Evolutionary conservation across 2,113 vertebrate genomes (phyloP).

Genomic region (human (Homo sapiens)): GRCh38 chr16:78820001-78820500

Average conservation of each 20-base stretch:
- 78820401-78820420: not conserved
- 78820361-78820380: not conserved
- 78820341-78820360: fast-evolving
- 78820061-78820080: not conserved
- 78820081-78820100: not conserved
- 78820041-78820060: not conserved
- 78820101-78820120: not conserved
- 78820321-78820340: fast-evolving
- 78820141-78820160: not conserved
- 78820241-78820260: not conserved
- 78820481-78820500: not conserved
- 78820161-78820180: not conserved
- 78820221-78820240: fast-evolving
- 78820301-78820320: not conserved
- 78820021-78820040: not conserved
- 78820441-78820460: not conserved
- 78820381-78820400: not conserved
- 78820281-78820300: not conserved
- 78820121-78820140: not conserved
- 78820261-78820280: not conserved
- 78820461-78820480: not conserved
- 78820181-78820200: fast-evolving
- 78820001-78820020: not conserved
- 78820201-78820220: not conserved
- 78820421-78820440: not conserved